phyloP scores from a whole-genome alignment of 2,888 invertebrate species.

The Leucania comma region DNA sequence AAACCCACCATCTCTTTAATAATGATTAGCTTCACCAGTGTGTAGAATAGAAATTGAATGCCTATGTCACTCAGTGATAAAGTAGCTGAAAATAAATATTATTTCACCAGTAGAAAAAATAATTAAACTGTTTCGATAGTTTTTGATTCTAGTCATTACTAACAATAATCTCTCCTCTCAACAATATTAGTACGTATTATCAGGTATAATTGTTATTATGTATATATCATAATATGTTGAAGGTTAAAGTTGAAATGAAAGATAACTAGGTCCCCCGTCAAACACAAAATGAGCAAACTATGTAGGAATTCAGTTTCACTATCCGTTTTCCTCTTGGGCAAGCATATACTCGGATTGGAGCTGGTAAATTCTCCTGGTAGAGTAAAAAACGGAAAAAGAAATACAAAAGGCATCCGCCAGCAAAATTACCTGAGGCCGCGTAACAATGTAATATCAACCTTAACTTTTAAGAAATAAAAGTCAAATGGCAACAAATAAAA shows the following conservation, averaged over 20 bases:
- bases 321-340: slow-evolving; percentile 74
- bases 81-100: too few species aligned
- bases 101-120: too few species aligned
- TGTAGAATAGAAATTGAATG: too few species aligned
- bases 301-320: slow-evolving; percentile 71
- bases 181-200: too few species aligned
- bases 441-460: slow-evolving; percentile 70
- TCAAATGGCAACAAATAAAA: slow-evolving; percentile 69
- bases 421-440: slow-evolving; percentile 70
- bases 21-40: neutral
- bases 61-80: too few species aligned
- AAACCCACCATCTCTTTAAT: slow-evolving; percentile 15
- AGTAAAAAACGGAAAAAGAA: slow-evolving; percentile 85
- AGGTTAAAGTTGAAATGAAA: slow-evolving; percentile 34
- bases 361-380: slow-evolving; percentile 83
- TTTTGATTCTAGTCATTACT: too few species aligned
- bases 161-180: too few species aligned
- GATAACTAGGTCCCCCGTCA: slow-evolving; percentile 45
- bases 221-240: neutral
- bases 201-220: too few species aligned
- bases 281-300: slow-evolving; percentile 68
- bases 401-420: slow-evolving; percentile 82
- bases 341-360: slow-evolving; percentile 83
- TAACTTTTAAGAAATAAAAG: slow-evolving; percentile 70
- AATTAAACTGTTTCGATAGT: too few species aligned